phyloP scores from a whole-genome alignment of 2,888 invertebrate genomes.

The Pheosia tremula region DNA sequence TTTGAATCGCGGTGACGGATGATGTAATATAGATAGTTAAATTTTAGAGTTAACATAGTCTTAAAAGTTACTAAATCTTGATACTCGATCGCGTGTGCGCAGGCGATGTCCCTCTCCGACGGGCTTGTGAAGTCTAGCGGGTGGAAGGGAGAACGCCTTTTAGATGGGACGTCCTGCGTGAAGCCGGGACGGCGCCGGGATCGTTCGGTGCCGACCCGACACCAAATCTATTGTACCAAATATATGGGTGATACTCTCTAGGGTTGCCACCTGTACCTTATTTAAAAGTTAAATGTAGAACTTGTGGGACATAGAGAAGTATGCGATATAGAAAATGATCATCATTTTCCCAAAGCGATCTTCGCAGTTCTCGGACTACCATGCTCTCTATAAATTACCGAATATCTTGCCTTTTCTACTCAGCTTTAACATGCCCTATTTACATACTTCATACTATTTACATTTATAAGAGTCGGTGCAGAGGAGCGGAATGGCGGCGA shows the following conservation, averaged over 20 bases:
- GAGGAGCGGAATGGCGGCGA: too few relatives aligned
- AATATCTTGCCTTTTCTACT: neutral
- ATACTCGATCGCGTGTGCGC: neutral
- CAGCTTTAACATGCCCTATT: too few relatives aligned
- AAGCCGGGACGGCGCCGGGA: neutral
- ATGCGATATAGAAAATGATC: too few relatives aligned
- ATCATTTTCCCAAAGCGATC: too few relatives aligned
- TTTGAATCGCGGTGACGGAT: slow-evolving; percentile 7
- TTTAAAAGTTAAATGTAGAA: neutral
- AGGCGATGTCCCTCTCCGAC: neutral
- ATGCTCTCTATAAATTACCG: slow-evolving; percentile 3
- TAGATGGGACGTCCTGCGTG: neutral
- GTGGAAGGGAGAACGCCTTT: neutral
- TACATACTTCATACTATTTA: too few relatives aligned
- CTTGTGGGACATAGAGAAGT: neutral
- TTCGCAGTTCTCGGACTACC: neutral
- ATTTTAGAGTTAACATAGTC: slow-evolving; percentile 5
- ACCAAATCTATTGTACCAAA: slow-evolving; percentile 4
- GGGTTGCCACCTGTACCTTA: neutral
- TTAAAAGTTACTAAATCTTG: neutral
- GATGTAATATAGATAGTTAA: slow-evolving; percentile 9
- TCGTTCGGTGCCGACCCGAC: neutral
- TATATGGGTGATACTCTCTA: slow-evolving; percentile 2
- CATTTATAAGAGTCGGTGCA: too few relatives aligned
- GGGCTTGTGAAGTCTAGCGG: neutral